Base-by-base conservation (phyloP, 2,113 vertebrate genomes). In the Calidris pygmaea region DNA sequence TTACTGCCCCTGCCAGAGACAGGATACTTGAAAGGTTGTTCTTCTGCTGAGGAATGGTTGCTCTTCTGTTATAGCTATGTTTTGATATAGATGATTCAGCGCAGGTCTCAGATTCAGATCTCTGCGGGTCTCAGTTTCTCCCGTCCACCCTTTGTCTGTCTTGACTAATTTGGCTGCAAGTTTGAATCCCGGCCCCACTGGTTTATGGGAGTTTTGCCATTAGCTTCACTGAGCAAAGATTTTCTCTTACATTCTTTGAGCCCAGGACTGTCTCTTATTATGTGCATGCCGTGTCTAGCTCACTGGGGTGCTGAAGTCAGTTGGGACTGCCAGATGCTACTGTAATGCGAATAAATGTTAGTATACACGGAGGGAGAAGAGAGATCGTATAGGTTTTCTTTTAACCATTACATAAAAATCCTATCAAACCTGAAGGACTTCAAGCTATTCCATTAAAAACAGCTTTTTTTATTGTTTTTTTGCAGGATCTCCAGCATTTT, bases 311-410 rank as follows among this genome's bases (percentile, higher is more conserved):
- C 92, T 95, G 92, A 96, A 97, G 80, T 96, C 89, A 87, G 86
- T 91, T 95, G 84, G 89, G 95, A 92, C 70, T 96, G 96, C 92
- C 94, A 96, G 84, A 90, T 96, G 94, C 96, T 97, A 97, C 96
- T 92, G 94, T 93, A 96, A 93, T 41, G 45, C 0, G 5, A 92
- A 96, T 82, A 96, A 94, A 92, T 72, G 80, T 79, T 91, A 79
- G 89, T 87, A 73, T 70, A 80, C 59, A 78, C 55, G 56, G 58
- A 84, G 58, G 52, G 94, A 90, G 59, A 76, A 35, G 66, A 72
- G 56, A 87, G 39, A 85, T 23, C 10, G 0, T 48, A 68, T 52
- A 81, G 39, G 14, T 87, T 94, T 95, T 87, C 88, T 96, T 92
- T 84, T 71, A 91, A 87, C 52, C 24, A 15, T 47, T 79, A 59